Evolutionary conservation across 1,140 invertebrate species (phyloP), one percentile per base, ranked within the genome.

Genomic region (Zelostemma sp.): DNA sequence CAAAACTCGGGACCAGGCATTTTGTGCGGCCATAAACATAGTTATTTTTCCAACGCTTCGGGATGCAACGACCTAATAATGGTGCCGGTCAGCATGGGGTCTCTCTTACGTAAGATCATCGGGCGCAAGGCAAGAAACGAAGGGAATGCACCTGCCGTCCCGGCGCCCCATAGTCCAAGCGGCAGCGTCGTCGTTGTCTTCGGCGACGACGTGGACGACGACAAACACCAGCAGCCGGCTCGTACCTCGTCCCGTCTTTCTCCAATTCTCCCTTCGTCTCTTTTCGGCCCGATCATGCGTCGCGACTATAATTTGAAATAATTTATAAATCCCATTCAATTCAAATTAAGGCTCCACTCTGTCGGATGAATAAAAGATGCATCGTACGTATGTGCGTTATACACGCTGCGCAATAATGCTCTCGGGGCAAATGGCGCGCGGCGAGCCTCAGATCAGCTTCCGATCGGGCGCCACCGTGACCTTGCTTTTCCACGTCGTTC

Each of bases 281-380:
- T 53, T 17, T 47, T 58, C 57, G 70, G 61, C 60, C 73, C 67
- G 74, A 67, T 80, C 78, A 79, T 81, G 81, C 80, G 76, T 79
- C 79, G 76, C 78, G 77, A 80, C 82, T 80, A 84, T 84, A 84
- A 83, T 84, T 84, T 84, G 79, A 84, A 84, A 84, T 84, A 84
- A 83, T 84, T 84, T 84, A 84, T 84, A 84, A 83, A 84, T 83
- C 79, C 82, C 77, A 84, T 84, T 84, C 82, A 83, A 84, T 84
- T 84, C 82, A 84, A 83, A 84, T 84, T 82, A 82, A 80, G 82
- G 82, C 81, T 83, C 81, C 80, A 82, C 76, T 82, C 82, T 78
- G 82, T 83, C 82, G 81, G 79, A 84, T 84, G 82, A 84, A 84
- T 84, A 84, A 84, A 84, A 84, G 82, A 84, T 84, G 61, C 49